These are phyloP conservation scores for Ariopsis seemanni DNA, from an alignment of 2,113 vertebrate species.

Conservation along the genomic window DNA sequence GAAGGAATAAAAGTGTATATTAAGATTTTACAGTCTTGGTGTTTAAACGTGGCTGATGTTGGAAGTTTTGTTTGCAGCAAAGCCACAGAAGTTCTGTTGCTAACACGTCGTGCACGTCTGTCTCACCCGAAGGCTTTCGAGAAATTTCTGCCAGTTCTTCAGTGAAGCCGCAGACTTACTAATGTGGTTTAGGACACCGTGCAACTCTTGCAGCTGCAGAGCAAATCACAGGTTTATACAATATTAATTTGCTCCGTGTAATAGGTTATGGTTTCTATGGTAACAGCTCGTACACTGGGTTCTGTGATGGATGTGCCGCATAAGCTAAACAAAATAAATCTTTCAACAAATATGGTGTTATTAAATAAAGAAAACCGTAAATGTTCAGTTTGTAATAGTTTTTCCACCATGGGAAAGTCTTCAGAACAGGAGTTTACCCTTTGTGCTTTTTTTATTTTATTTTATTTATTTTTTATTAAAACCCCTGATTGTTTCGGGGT, in stretches of 20 bases:
- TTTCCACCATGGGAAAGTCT: too few relatives aligned
- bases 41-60: neutral
- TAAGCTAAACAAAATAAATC: too few relatives aligned
- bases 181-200: neutral
- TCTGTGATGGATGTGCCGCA: too few relatives aligned
- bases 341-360: too few relatives aligned
- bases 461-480: too few relatives aligned
- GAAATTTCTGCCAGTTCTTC: neutral
- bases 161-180: neutral
- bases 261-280: neutral
- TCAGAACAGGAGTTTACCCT: too few relatives aligned
- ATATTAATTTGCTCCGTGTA: neutral
- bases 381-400: too few relatives aligned
- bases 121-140: neutral
- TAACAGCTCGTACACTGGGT: neutral
- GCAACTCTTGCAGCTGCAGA: too few relatives aligned
- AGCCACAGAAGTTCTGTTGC: neutral
- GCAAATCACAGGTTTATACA: neutral
- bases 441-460: too few relatives aligned
- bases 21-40: neutral
- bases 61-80: neutral
- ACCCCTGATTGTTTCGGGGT: too few relatives aligned
- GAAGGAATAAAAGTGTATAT: neutral
- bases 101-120: neutral
- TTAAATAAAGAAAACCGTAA: too few relatives aligned